Evolutionary conservation across 2,888 invertebrate genomes (phyloP).

Genomic region (Camptogramma bilineatum): DNA sequence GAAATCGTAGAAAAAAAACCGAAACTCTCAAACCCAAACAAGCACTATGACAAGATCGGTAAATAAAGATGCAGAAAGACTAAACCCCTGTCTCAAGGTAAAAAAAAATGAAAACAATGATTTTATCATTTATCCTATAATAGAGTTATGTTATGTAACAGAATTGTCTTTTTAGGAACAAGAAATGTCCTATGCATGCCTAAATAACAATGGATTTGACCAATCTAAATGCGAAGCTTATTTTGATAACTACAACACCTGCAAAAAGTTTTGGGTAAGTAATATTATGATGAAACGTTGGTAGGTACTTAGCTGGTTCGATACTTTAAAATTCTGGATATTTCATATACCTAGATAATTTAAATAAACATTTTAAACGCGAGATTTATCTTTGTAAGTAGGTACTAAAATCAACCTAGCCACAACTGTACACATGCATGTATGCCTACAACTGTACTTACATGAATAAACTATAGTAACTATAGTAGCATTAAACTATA

Average conservation of each 20-base stretch:
- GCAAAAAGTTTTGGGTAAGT: constrained; percentile 93
- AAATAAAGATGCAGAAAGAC: constrained; percentile 67
- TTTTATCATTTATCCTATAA: not conserved
- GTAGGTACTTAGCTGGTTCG: too few relatives aligned
- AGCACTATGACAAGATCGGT: constrained; percentile 58
- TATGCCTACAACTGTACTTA: too few relatives aligned
- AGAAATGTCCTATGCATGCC: constrained; percentile 89
- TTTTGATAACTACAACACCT: constrained; percentile 92
- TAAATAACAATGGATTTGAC: constrained; percentile 88
- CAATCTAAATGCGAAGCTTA: constrained; percentile 87
- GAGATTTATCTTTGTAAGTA: too few relatives aligned
- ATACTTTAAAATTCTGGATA: too few relatives aligned
- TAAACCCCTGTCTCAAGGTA: constrained; percentile 77
- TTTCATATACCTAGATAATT: too few relatives aligned
- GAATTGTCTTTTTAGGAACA: constrained; percentile 87
- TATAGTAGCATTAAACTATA: too few relatives aligned
- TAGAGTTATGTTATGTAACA: constrained; percentile 44
- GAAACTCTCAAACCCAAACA: constrained; percentile 33
- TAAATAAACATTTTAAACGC: too few relatives aligned
- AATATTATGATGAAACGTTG: not conserved
- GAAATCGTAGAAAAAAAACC: not conserved
- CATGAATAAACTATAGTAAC: too few relatives aligned
- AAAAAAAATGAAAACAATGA: not conserved
- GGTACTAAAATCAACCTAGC: too few relatives aligned
- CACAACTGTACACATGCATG: too few relatives aligned